Percentiles rank a stretch among this genome's conserved stretches.
Evolutionary conservation across 2,888 invertebrate genomes (phyloP).

Genomic region (Subacronicta megacephala): DNA sequence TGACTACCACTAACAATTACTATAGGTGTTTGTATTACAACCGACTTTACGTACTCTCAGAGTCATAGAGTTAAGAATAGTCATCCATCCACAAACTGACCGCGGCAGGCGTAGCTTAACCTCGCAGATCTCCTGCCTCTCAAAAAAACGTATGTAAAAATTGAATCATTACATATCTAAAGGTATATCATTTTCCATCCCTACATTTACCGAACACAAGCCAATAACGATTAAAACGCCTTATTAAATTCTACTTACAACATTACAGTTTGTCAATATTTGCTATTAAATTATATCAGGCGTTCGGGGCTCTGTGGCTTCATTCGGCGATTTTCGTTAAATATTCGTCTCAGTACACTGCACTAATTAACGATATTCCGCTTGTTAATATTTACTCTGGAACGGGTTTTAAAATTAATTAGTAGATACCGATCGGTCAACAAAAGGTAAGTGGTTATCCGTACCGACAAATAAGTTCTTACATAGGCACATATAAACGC

Average conservation of each 20-base stretch:
- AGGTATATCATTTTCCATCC: no score
- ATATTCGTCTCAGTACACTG: conserved; percentile 22
- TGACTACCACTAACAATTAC: no score
- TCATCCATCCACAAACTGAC: no score
- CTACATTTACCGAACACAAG: background rate
- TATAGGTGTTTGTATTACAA: no score
- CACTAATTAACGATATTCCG: conserved; percentile 35
- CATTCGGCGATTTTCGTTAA: conserved; percentile 15
- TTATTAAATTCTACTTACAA: conserved; percentile 24
- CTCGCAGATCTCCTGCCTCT: no score
- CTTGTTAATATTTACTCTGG: conserved; percentile 12
- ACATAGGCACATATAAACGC: no score
- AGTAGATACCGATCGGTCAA: background rate
- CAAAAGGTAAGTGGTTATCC: background rate
- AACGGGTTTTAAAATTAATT: conserved; percentile 12
- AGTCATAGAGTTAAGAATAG: no score
- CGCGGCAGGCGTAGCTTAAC: no score
- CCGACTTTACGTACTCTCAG: no score
- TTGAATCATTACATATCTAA: no score
- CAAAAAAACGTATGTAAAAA: no score
- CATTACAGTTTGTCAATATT: conserved; percentile 23
- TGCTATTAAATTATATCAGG: conserved; percentile 52
- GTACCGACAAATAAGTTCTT: no score
- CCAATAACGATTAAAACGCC: conserved; percentile 25
- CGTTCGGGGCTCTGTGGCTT: conserved; percentile 37